phyloP scores from a whole-genome alignment of 2,888 invertebrate species.

The Hylaea fasciaria region DNA sequence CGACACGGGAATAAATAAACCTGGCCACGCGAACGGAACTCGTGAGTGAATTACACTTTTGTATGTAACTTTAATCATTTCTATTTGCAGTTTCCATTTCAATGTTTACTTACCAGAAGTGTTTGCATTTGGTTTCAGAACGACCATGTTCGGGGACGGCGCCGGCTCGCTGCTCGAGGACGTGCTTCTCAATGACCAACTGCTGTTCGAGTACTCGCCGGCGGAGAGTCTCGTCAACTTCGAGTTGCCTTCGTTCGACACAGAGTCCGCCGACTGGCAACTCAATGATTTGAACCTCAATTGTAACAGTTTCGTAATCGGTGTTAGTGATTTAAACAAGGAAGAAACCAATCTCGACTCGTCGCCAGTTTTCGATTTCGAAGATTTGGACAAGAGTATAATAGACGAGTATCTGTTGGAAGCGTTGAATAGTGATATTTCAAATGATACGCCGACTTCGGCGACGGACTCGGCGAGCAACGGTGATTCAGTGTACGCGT shows the following conservation, averaged over 20 bases:
- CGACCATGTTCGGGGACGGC: constrained; percentile 70
- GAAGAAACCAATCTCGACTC: constrained; percentile 61
- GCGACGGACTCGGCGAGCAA: constrained; percentile 57
- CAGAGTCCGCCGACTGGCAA: constrained; percentile 67
- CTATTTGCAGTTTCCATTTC: constrained; percentile 13
- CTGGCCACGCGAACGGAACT: constrained; percentile 39
- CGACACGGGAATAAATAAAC: constrained; percentile 35
- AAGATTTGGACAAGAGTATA: constrained; percentile 73
- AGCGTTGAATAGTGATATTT: constrained; percentile 65
- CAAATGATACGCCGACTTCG: constrained; percentile 61
- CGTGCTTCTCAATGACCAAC: constrained; percentile 69
- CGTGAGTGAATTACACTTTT: constrained; percentile 32
- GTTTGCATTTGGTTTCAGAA: constrained; percentile 51
- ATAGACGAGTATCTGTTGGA: constrained; percentile 74
- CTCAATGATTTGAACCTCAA: constrained; percentile 72
- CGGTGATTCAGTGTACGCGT: constrained; percentile 58
- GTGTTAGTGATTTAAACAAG: constrained; percentile 64
- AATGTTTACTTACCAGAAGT: constrained; percentile 31
- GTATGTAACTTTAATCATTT: constrained; percentile 9
- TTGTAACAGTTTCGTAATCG: constrained; percentile 72
- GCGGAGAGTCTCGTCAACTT: constrained; percentile 79
- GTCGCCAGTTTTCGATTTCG: constrained; percentile 71
- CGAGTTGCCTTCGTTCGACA: constrained; percentile 67
- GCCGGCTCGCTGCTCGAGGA: constrained; percentile 66
- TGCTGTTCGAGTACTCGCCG: constrained; percentile 75